Conservation (phyloP, 92 coral and sea anemone species). For the Palythoa grandis region DNA sequence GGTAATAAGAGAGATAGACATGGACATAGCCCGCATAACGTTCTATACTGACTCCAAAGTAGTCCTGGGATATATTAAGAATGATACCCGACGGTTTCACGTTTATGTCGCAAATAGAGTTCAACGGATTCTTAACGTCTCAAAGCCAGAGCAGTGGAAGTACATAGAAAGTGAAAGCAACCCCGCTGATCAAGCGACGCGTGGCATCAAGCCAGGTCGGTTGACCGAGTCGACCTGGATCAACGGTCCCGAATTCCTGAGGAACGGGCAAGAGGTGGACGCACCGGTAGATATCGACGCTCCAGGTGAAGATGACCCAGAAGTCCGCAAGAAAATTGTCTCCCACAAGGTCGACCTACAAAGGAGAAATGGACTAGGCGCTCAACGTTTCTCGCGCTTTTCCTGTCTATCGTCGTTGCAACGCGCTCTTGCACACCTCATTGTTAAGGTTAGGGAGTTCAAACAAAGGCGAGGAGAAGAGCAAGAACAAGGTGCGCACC, state of each 20-base stretch:
- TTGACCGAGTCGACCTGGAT: constrained; percentile 41
- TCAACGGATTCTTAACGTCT: constrained; percentile 49
- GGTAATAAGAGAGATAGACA: constrained; percentile 37
- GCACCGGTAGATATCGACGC: not conserved
- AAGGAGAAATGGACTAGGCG: constrained; percentile 20
- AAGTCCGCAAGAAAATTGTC: constrained; percentile 39
- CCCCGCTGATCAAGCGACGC: constrained; percentile 63
- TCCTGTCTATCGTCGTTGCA: not conserved
- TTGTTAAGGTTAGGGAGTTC: constrained; percentile 10
- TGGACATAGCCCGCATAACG: constrained; percentile 31
- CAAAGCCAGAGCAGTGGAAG: constrained; percentile 52
- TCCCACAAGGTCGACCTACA: constrained; percentile 13
- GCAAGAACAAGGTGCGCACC: not conserved
- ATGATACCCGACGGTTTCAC: constrained; percentile 50
- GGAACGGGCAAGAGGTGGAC: not conserved
- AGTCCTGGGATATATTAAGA: constrained; percentile 49
- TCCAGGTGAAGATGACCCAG: constrained; percentile 53
- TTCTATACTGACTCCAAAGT: constrained; percentile 58
- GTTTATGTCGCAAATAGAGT: constrained; percentile 55
- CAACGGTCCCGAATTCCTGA: constrained; percentile 50
- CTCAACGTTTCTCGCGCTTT: constrained; percentile 12
- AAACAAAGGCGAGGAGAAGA: not conserved
- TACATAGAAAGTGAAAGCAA: constrained; percentile 40
- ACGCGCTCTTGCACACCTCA: not conserved
- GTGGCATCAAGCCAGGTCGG: constrained; percentile 33